Evolutionary conservation across 2,797 vertebrate species (phyloP).

Genomic region (Rhinogobio ventralis): DNA sequence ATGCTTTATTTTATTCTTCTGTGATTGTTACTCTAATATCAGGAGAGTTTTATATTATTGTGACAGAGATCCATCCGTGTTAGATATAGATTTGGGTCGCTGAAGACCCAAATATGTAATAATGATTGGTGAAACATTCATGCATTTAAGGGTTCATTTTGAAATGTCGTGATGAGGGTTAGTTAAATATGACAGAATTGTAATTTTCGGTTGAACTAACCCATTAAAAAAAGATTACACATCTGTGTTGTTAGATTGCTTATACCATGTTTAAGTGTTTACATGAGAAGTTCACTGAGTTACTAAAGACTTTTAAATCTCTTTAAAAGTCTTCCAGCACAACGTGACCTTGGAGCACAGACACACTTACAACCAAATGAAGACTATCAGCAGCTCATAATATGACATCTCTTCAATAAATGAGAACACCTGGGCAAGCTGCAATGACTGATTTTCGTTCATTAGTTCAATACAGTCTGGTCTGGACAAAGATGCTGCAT

Average conservation of each 20-base stretch:
- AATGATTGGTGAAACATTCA: too few relatives aligned
- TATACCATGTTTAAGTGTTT: conserved; percentile 7
- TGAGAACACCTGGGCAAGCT: conserved; percentile 38
- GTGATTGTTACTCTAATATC: too few relatives aligned
- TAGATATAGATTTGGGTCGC: too few relatives aligned
- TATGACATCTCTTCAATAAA: conserved; percentile 60
- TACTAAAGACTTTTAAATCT: conserved; percentile 38
- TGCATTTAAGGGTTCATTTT: not conserved
- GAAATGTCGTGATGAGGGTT: not conserved
- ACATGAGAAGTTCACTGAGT: conserved; percentile 40
- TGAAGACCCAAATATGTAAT: too few relatives aligned
- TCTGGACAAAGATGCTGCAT: conserved; percentile 22
- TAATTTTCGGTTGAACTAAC: not conserved
- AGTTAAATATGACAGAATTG: not conserved
- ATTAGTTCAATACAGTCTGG: conserved; percentile 48
- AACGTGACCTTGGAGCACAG: conserved; percentile 52
- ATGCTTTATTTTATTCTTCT: too few relatives aligned
- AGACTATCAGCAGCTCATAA: conserved; percentile 56
- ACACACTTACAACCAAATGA: conserved; percentile 53
- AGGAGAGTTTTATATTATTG: too few relatives aligned
- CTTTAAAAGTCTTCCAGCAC: conserved; percentile 32
- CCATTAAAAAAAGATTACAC: not conserved
- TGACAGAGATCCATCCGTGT: too few relatives aligned
- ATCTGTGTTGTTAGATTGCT: not conserved
- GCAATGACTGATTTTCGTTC: conserved; percentile 52